Percentiles rank a stretch among this genome's conserved stretches.
Conservation (phyloP, 2,888 invertebrate genomes). For the Balanococcus diminutus region DNA sequence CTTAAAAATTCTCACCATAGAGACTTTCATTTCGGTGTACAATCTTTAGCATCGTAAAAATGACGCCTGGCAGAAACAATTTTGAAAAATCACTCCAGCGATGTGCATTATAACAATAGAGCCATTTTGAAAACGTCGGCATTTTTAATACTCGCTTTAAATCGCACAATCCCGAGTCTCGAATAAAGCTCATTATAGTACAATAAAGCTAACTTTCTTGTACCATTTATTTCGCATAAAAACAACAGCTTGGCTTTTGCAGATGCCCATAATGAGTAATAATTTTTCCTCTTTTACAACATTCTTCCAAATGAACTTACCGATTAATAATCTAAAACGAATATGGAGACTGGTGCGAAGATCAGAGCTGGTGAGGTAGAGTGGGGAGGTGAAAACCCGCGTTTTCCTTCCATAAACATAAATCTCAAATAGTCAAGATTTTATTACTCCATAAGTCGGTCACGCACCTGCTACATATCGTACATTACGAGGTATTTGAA, state of each 20-base stretch:
- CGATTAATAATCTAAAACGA: slow-evolving; percentile 13
- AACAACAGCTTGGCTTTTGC: neutral
- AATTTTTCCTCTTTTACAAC: neutral
- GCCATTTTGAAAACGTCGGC: neutral
- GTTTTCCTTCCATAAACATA: slow-evolving; percentile 6
- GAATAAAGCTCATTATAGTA: slow-evolving; percentile 14
- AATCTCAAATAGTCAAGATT: slow-evolving; percentile 28
- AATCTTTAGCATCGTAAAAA: neutral
- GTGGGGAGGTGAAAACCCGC: neutral
- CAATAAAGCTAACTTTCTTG: slow-evolving; percentile 4
- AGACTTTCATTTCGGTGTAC: too few species aligned
- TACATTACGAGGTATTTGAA: slow-evolving; percentile 36
- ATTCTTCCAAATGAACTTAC: neutral
- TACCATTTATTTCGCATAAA: neutral
- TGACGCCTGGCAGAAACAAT: neutral
- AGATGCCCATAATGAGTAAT: slow-evolving; percentile 8
- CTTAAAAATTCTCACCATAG: neutral
- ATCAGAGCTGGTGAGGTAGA: neutral
- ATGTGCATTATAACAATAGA: neutral
- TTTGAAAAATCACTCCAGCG: neutral
- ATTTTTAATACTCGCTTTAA: neutral
- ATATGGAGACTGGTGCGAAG: too few species aligned
- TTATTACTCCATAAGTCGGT: slow-evolving; percentile 27
- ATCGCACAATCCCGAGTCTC: neutral
- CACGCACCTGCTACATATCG: slow-evolving; percentile 24